These are phyloP conservation scores for Heloderma charlesbogerti DNA, from an alignment of 2,113 vertebrate genomes.

Conservation along the genomic window DNA sequence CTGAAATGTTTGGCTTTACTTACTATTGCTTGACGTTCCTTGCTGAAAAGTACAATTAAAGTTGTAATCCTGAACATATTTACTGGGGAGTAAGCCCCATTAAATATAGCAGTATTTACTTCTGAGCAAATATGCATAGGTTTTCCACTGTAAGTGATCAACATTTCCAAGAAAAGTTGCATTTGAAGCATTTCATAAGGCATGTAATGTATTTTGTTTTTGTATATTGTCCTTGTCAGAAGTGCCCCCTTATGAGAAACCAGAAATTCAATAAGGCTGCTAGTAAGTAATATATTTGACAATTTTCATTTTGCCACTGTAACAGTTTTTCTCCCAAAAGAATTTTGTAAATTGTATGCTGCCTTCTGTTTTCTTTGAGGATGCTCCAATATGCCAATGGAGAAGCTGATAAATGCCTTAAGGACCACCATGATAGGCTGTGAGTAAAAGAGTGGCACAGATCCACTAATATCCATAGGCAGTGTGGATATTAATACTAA, in stretches of 20 bases:
- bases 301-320: constrained; percentile 29
- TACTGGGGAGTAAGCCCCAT: neutral
- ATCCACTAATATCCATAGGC: neutral
- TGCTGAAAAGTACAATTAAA: neutral
- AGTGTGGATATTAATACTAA: constrained; percentile 2
- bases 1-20: neutral
- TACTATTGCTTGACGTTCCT: neutral
- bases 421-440: neutral
- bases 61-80: neutral
- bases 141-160: neutral
- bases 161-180: neutral
- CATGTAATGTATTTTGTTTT: neutral
- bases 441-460: neutral
- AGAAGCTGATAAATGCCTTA: constrained; percentile 29
- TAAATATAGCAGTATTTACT: neutral
- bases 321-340: constrained; percentile 23
- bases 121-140: neutral
- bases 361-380: constrained; percentile 35
- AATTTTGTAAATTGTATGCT: neutral
- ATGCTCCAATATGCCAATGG: neutral
- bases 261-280: constrained; percentile 35
- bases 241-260: neutral
- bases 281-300: constrained; percentile 15
- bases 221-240: neutral
- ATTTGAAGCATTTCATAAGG: neutral